Percentiles rank a stretch among this genome's conserved stretches.
phyloP scores from a whole-genome alignment of 2,797 vertebrate species.

The Varecia variegata region DNA sequence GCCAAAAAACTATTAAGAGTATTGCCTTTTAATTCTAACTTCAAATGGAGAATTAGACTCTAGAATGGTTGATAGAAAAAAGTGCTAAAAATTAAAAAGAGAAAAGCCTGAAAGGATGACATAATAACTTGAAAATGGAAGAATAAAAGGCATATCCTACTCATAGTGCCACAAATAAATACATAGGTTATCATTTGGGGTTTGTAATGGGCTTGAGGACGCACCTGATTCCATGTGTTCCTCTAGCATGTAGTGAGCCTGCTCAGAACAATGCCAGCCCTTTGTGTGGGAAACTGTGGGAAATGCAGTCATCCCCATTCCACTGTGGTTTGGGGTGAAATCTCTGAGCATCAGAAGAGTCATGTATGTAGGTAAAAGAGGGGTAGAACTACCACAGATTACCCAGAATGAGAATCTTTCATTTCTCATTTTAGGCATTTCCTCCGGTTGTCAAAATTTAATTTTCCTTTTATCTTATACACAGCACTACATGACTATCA shows the following conservation, averaged over 20 bases:
- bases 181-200: slow-evolving; percentile 38
- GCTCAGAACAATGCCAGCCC: slow-evolving; percentile 36
- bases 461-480: slow-evolving; percentile 35
- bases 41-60: not conserved
- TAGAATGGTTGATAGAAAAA: not conserved
- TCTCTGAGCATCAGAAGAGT: slow-evolving; percentile 46
- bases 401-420: slow-evolving; percentile 4
- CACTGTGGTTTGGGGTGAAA: not conserved
- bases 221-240: slow-evolving; percentile 40
- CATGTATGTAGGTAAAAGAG: slow-evolving; percentile 38
- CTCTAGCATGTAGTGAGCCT: slow-evolving; percentile 52
- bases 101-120: not conserved
- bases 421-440: slow-evolving; percentile 29
- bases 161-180: not conserved
- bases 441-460: slow-evolving; percentile 22
- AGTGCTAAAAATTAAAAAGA: not conserved
- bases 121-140: not conserved
- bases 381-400: slow-evolving; percentile 27
- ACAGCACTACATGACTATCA: not conserved
- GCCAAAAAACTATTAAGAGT: not conserved
- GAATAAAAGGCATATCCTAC: not conserved
- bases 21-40: not conserved
- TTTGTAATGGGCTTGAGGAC: not conserved
- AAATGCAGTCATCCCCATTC: slow-evolving; percentile 52
- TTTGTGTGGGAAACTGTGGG: slow-evolving; percentile 41